Evolutionary conservation across 2,113 vertebrate genomes (phyloP), one percentile per base, ranked within the genome.

Genomic region (Bujurquina vittata): DNA sequence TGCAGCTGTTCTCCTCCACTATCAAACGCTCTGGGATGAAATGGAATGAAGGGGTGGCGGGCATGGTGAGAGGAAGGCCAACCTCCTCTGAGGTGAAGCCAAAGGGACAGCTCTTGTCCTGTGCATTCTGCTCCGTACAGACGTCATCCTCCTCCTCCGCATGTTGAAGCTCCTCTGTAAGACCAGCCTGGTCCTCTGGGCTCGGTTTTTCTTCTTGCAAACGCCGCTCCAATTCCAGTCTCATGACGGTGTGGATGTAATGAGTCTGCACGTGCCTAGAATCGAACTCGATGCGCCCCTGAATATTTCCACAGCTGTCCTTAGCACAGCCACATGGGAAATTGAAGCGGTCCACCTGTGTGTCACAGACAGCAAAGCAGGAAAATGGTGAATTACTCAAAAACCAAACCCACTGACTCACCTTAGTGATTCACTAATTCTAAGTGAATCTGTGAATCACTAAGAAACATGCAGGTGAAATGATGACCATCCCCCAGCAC

Each of bases 321-420:
- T 94, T 96, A 11, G 95, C 96, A 93, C 98, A 99, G 73, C 97
- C 97, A 0, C 98, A 99, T 18, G 98, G 98, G 88, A 99, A 98
- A 0, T 93, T 95, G 0, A 96, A 97, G 92, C 96, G 97, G 87
- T 99, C 97, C 95, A 97, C 97, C 98, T 98, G 95, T 31, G 85
- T 31, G 87, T 40, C 0, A 77, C 86, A 69, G 57, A 83, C 10
- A 77, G 22, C 4, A 81, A 31, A 1, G 23, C 49, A 17, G 56
- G 15, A 54, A 76, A 69, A 75, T n/a, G 5, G 62, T 26, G 20
- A 20, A 11, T 80, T 57, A 23, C 1, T 35, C 35, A 52, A 52
- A 72, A 8, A 72, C 46, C 52, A 17, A 72, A 72, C 43, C 46
- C 31, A n/a, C 46, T 52, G 65, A 52, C 43, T 72, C 10, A 72